A percentile compares a stretch with the other conserved stretches of the same genome.
Evolutionary conservation across 1,140 invertebrate genomes (phyloP).

Genomic region (Psilanteris sp.): DNA sequence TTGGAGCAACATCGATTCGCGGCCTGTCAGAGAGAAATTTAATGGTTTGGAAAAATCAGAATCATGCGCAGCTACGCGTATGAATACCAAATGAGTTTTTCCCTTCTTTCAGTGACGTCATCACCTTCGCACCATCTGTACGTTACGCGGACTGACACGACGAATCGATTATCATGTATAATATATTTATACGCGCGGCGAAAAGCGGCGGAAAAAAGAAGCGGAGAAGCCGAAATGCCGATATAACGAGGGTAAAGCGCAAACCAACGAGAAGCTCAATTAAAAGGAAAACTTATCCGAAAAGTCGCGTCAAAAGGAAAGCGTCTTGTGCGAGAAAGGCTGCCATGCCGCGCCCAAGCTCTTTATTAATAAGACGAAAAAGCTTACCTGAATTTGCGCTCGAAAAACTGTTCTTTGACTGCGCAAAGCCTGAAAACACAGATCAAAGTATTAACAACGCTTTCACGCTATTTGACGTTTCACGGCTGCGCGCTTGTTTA

Average conservation of each 20-base stretch:
- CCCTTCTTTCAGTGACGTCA: constrained; percentile 71
- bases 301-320: neutral
- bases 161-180: constrained; percentile 51
- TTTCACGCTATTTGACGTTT: constrained; percentile 35
- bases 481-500: constrained; percentile 32
- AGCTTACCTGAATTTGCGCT: constrained; percentile 73
- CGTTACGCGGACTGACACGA: constrained; percentile 39
- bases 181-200: constrained; percentile 5
- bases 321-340: constrained; percentile 1
- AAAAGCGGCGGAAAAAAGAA: neutral
- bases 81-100: constrained; percentile 78
- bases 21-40: constrained; percentile 67
- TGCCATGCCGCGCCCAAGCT: too few species aligned
- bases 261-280: constrained; percentile 1
- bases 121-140: constrained; percentile 61
- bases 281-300: constrained; percentile 1
- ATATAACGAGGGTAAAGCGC: neutral
- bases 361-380: constrained; percentile 20
- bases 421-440: constrained; percentile 75
- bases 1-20: constrained; percentile 74
- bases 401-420: constrained; percentile 73
- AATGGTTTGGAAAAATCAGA: constrained; percentile 79
- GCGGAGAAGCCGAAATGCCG: neutral
- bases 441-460: constrained; percentile 57
- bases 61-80: constrained; percentile 71